Percentiles rank a stretch among this genome's conserved stretches.
Conservation (phyloP, 2,797 vertebrate species). For the Menidia menidia region DNA sequence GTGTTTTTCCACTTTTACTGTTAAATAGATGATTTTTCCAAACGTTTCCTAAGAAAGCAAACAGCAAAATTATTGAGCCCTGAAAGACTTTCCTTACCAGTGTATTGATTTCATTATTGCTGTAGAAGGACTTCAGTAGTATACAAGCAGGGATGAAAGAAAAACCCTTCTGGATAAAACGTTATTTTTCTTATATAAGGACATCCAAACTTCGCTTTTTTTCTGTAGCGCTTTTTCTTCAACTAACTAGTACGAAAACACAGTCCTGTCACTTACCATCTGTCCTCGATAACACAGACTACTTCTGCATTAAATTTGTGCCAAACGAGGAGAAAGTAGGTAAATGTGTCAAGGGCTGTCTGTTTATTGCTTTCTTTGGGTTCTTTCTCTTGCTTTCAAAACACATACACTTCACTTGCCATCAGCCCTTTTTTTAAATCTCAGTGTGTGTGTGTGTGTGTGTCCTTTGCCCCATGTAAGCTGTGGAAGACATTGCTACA, state of each 20-base stretch:
- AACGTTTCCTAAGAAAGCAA: no score
- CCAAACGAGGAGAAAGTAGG: conserved; percentile 25
- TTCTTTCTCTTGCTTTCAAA: conserved; percentile 22
- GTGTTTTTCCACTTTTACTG: no score
- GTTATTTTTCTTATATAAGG: no score
- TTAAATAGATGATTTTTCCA: no score
- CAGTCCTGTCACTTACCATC: background rate
- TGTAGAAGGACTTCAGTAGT: no score
- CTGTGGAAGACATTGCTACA: conserved; percentile 53
- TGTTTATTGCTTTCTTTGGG: conserved; percentile 11
- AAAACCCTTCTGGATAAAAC: no score
- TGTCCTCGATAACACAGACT: conserved; percentile 1
- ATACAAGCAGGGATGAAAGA: no score
- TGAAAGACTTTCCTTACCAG: no score
- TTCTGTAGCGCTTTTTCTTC: background rate
- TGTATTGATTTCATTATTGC: no score
- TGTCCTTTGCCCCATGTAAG: conserved; percentile 48
- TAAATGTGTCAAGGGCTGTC: conserved; percentile 31
- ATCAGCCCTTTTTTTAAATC: conserved; percentile 19
- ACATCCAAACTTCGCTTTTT: no score
- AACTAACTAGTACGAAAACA: no score
- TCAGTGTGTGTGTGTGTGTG: conserved; percentile 10
- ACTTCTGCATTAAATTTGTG: conserved; percentile 30
- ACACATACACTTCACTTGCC: conserved; percentile 13
- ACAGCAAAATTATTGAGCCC: no score